Base-by-base conservation (phyloP, 2,113 vertebrate species). In the Brachypteracias leptosomus region DNA sequence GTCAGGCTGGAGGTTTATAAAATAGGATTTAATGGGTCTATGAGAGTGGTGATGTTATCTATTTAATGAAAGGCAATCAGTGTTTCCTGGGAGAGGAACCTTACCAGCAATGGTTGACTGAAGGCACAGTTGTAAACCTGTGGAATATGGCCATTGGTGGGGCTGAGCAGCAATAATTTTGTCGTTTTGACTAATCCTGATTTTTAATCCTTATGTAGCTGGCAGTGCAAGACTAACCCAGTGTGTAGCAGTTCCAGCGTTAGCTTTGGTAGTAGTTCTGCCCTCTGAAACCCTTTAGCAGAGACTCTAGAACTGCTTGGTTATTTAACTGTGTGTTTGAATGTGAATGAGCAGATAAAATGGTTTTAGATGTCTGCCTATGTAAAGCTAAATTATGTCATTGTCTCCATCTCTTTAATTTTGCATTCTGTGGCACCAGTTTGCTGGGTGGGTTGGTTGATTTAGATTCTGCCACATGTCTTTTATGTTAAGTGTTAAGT, bases 401-500 rank as follows among this genome's bases (percentile, higher is more conserved):
- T 42, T 90, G 76, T 74, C 44, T 95, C 40, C 38, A 57, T 65
- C 33, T 67, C 29, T 92, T 81, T 61, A 75, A 71, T 91, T 75
- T 7, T 72, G 16, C 51, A 40, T 89, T 83, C 78, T 13, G 29
- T 91, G 71, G 46, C 89, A 82, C 52, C 38, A 57, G 49, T 91
- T 92, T 93, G 31, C 57, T 80, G 85, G 24, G 24, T 83, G 59
- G 59, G 55, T 88, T 90, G 63, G 22, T 94, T 79, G 76, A 61
- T 77, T 80, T 86, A 67, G 68, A 55, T 76, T 92, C 35, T 71
- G 35, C 75, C 55, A 44, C 84, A 52, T 68, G 72, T 74, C 75
- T 88, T 57, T 89, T 90, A 76, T 84, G 68, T 79, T 36, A 87
- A 76, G n/a, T 63, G 33, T n/a, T 66, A 85, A 94, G 70, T 68